phyloP scores from a whole-genome alignment of 2,113 vertebrate species.

The Gobius niger region DNA sequence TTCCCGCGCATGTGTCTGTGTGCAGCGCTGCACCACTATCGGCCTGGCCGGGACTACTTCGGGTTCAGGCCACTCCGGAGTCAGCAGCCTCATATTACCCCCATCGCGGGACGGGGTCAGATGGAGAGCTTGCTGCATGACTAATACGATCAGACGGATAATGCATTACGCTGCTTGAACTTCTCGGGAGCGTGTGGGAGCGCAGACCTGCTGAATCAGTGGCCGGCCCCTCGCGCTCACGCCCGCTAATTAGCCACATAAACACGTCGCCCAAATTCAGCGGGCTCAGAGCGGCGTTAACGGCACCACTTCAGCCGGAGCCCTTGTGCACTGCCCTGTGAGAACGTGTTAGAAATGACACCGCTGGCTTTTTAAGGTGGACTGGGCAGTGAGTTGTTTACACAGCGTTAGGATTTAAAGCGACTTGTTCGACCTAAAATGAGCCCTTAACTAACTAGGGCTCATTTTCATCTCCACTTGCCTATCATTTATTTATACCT shows the following conservation, averaged over 20 bases:
- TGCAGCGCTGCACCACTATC: constrained; percentile 17
- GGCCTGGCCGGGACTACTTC: constrained; percentile 59
- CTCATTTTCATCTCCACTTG: too few species aligned
- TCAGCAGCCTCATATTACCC: constrained; percentile 70
- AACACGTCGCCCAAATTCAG: constrained; percentile 28
- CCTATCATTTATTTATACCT: too few species aligned
- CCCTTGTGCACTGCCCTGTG: constrained; percentile 1
- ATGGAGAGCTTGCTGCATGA: constrained; percentile 69
- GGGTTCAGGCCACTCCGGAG: constrained; percentile 51
- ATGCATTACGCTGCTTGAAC: constrained; percentile 69
- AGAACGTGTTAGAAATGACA: constrained; percentile 8
- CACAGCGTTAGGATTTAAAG: not conserved
- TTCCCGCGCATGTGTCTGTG: constrained; percentile 25
- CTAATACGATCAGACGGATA: constrained; percentile 72
- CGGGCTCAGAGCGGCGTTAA: constrained; percentile 19
- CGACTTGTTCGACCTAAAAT: not conserved
- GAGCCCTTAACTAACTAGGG: too few species aligned
- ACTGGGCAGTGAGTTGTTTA: not conserved
- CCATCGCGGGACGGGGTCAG: constrained; percentile 62
- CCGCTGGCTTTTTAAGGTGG: not conserved
- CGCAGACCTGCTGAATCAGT: constrained; percentile 67
- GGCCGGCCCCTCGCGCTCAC: constrained; percentile 6
- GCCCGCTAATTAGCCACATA: constrained; percentile 42
- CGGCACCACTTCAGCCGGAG: constrained; percentile 18
- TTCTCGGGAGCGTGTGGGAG: constrained; percentile 65